These are phyloP conservation scores for Acleris holmiana DNA, from an alignment of 2,888 invertebrate species.

Conservation along the genomic window DNA sequence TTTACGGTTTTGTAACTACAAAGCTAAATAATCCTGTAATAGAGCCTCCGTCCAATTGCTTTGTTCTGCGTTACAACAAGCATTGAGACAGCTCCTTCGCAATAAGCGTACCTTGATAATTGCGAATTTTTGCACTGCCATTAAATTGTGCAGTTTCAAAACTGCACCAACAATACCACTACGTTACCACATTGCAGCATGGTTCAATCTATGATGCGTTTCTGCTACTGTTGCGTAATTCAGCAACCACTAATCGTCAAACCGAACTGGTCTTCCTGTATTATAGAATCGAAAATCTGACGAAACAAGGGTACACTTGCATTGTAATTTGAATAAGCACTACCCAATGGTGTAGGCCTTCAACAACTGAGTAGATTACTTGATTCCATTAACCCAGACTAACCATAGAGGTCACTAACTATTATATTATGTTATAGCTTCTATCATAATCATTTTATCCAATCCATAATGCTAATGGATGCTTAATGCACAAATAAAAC, in stretches of 20 bases:
- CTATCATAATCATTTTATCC: constrained; percentile 19
- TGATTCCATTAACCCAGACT: too few species aligned
- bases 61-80: constrained; percentile 19
- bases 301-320: too few species aligned
- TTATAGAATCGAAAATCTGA: too few species aligned
- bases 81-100: constrained; percentile 33
- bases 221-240: too few species aligned
- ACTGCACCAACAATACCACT: constrained; percentile 26
- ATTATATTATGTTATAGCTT: constrained; percentile 20
- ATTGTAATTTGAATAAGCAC: too few species aligned
- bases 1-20: too few species aligned
- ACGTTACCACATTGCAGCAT: constrained; percentile 23
- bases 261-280: neutral
- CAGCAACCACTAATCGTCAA: neutral
- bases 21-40: constrained; percentile 26
- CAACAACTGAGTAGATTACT: too few species aligned
- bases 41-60: constrained; percentile 27
- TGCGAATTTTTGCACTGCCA: constrained; percentile 36
- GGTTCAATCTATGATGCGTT: constrained; percentile 8
- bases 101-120: constrained; percentile 34
- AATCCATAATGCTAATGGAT: constrained; percentile 25
- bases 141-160: constrained; percentile 37
- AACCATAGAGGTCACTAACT: too few species aligned
- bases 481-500: constrained; percentile 18
- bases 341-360: too few species aligned